phyloP scores from a whole-genome alignment of 2,888 invertebrate genomes.

The Eupsilia transversa region DNA sequence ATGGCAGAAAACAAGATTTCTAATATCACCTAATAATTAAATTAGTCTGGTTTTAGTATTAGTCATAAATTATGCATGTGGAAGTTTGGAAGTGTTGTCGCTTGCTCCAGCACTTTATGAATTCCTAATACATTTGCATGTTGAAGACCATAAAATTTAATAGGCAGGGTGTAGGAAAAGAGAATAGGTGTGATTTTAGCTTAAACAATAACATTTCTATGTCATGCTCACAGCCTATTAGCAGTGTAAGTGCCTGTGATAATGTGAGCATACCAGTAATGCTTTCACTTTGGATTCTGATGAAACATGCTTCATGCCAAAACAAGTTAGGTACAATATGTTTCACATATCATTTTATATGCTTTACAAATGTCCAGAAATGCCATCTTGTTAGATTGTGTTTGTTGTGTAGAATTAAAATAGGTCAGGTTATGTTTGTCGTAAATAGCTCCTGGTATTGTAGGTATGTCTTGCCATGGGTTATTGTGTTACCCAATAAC shows the following conservation, averaged over 20 bases:
- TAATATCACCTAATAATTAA: slow-evolving; percentile 57
- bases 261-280: slow-evolving; percentile 79
- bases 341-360: slow-evolving; percentile 10
- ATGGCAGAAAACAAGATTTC: slow-evolving; percentile 64
- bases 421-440: slow-evolving; percentile 5
- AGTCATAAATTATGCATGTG: slow-evolving; percentile 50
- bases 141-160: slow-evolving; percentile 27
- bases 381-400: background rate
- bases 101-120: slow-evolving; percentile 25
- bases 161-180: slow-evolving; percentile 26
- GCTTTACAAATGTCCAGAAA: background rate
- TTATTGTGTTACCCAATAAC: background rate
- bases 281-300: slow-evolving; percentile 82
- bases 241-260: slow-evolving; percentile 76
- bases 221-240: slow-evolving; percentile 75
- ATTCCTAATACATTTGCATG: slow-evolving; percentile 35
- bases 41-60: slow-evolving; percentile 59
- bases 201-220: slow-evolving; percentile 68
- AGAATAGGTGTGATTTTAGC: slow-evolving; percentile 53
- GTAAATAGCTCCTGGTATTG: background rate
- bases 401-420: no score
- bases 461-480: background rate
- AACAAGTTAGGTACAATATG: slow-evolving; percentile 42
- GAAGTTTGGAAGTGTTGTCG: slow-evolving; percentile 15
- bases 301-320: slow-evolving; percentile 68